Base-by-base conservation (phyloP, 2,113 vertebrate genomes). In the Danionella cerebrum region DNA sequence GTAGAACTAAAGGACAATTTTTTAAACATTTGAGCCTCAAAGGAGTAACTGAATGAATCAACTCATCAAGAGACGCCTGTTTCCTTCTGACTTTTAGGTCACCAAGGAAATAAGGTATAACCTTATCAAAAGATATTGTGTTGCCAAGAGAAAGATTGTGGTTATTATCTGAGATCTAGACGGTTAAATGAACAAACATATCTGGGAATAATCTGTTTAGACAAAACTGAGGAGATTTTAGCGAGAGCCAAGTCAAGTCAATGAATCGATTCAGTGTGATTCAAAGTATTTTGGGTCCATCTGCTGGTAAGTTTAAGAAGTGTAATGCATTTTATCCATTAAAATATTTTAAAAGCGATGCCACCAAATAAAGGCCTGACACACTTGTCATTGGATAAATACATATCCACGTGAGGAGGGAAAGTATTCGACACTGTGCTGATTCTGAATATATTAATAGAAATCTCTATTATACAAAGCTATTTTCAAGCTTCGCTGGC, bases 291-390 rank as follows among this genome's bases (percentile, higher is more conserved):
- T 51, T 83, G 79, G 75, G 70, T 57, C 82, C 83, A 85, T 79
- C 86, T 85, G 74, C 72, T 84, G 88, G 73, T 69, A 79, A 55
- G 75, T 48, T 13, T 64, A 31, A 68, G 71, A 82, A 80, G 53
- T 69, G 35, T n/a, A 21, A n/a, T 5, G 14, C 3, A 24, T n/a
- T 33, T 9, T 33, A 9, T 33, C 9, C 29, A 6, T 9, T 33
- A 4, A 31, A 31, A 33, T 9, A 2, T 5, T 33, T 33, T n/a
- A n/a, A n/a, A n/a, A n/a, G n/a, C n/a, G n/a, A n/a, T n/a, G n/a
- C n/a, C n/a, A n/a, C n/a, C n/a, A n/a, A n/a, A n/a, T n/a, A n/a
- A n/a, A n/a, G n/a, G n/a, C n/a, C 16, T 6, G 1, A 22, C 7
- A 19, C 13, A 10, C n/a, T 3, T 12, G 13, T 38, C 13, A 3